Evolutionary conservation across 2,888 invertebrate genomes (phyloP), one percentile per base, ranked within the genome.

Genomic region (Ischnus inquisitorius): DNA sequence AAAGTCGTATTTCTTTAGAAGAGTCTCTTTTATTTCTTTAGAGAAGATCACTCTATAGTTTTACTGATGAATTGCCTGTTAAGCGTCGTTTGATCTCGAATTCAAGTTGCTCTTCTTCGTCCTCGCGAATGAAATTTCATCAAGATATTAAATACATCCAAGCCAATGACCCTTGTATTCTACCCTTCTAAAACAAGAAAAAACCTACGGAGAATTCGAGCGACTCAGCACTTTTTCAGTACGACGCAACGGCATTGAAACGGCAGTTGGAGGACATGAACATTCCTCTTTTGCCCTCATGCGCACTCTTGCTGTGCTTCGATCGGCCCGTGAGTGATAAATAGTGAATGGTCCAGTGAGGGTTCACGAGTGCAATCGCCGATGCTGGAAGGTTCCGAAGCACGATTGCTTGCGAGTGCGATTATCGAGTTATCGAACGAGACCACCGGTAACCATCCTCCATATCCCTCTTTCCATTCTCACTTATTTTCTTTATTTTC

Each of bases 341-440:
- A 82, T 77, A 82, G 77, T 46, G 72, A 82, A 82, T 72, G 67
- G 57, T 77, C 48, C 28, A 16, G 54, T 54, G 64, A 60, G 60
- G 25, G 43, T 43, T 57, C 79, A 82, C 80, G 75, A 79, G 79
- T 67, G 76, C 85, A 85, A 86, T 86, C 86, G 86, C 14, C 57
- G 28, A 14, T 6, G 57, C 25, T 28, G 14, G 57, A 60, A 86
- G 82, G 85, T 87, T 34, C 34, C 60, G 77, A 76, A 79, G 74
- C 54, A 78, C 34, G 69, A 81, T 81, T 81, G 84, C 84, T 84
- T 81, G 84, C 84, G 69, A 84, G 81, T 34, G 81, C 84, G 84
- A 81, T 84, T 84, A 84, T 84, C 84, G 81, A 78, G 81, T 84
- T 84, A 84, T 84, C 84, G 84, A 69, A 79, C 75, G 81, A 74